A percentile compares a stretch with the other conserved stretches of the same genome.
phyloP scores from a whole-genome alignment of 1,140 invertebrate species.

The Paraescarpia echinospica region DNA sequence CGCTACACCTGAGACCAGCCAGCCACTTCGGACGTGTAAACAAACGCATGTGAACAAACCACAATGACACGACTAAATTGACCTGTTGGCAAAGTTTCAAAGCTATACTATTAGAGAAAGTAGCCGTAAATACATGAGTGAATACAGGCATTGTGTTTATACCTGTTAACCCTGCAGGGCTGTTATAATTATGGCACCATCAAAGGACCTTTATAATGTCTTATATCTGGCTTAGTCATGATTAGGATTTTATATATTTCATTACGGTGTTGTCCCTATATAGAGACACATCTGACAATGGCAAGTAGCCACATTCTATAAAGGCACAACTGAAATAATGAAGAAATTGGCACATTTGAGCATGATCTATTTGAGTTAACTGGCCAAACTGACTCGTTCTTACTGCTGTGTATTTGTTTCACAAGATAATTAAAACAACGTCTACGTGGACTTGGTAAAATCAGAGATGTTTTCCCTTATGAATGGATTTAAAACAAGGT shows the following conservation, averaged over 20 bases:
- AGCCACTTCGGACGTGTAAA: background rate
- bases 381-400: too few species aligned
- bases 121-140: background rate
- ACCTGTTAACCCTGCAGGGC: background rate
- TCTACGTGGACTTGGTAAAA: too few species aligned
- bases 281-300: background rate
- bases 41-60: background rate
- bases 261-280: background rate
- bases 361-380: too few species aligned
- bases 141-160: background rate
- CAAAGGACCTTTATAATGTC: background rate
- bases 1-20: background rate
- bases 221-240: background rate
- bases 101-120: background rate
- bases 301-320: too few species aligned
- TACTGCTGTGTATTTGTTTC: too few species aligned
- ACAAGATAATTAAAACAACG: too few species aligned
- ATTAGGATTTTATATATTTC: background rate
- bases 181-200: background rate
- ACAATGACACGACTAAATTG: background rate
- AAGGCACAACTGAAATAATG: too few species aligned
- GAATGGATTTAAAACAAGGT: too few species aligned
- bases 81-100: background rate
- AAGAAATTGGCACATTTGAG: too few species aligned
- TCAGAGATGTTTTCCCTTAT: too few species aligned